Evolutionary conservation across 2,888 invertebrate genomes (phyloP), one percentile per base, ranked within the genome.

Genomic region (Penaeus monodon): DNA sequence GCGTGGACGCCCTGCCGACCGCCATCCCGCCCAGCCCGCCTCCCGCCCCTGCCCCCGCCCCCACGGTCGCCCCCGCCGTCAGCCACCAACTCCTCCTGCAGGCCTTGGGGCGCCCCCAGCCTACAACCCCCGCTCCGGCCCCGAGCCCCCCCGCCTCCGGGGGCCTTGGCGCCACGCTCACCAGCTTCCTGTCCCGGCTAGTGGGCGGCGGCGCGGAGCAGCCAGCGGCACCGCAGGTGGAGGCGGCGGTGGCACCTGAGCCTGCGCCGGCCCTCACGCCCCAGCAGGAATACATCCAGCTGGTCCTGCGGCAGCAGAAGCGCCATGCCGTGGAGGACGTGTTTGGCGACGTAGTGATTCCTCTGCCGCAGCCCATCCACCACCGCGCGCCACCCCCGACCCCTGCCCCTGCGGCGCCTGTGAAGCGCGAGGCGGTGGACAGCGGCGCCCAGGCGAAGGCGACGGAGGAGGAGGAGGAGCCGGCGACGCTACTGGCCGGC

Each of bases 341-440:
- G 33, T 79, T 85, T 14, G 79, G 85, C 8, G 68, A 84, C 24
- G 65, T 88, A 4, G 78, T 78, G 24, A 89, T 86, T 12, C 85
- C 89, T 24, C 76, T 89, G 22, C 89, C 89, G 57, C 82, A 85
- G 66, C 85, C 89, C 8, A 89, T 89, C 63, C 89, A 89, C 79
- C 85, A 70, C 64, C 70, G 70, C n/a, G 29, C 79, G 20, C 22
- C 44, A 29, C 77, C 77, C 20, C 8, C 77, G 17, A 17, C 57
- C 57, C 17, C 57, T 2, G 57, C 57, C 57, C 17, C 57, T 2
- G 57, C 57, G 57, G 57, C 57, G 57, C 57, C 57, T 17, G 57
- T 57, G 17, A 57, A 57, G 57, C 57, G 57, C 57, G 57, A 57
- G 57, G 57, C 57, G 57, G 57, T 57, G 57, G 3, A 10, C 57